These are phyloP conservation scores for Lacerta viridis DNA, from an alignment of 2,797 vertebrate genomes.

Conservation along the genomic window DNA sequence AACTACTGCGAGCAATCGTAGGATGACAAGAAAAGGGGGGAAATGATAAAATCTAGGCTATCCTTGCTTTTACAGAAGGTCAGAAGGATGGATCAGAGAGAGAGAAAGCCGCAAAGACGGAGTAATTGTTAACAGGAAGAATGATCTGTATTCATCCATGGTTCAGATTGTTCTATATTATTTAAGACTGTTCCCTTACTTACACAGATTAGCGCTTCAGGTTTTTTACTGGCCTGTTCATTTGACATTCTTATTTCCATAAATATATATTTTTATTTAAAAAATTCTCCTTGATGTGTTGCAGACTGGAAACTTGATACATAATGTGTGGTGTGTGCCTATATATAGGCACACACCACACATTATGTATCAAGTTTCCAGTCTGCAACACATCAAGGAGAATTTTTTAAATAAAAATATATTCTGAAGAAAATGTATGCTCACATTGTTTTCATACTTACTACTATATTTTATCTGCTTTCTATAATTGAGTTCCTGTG, in stretches of 20 bases:
- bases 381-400: not conserved
- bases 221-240: not conserved
- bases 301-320: not conserved
- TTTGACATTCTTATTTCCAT: constrained; percentile 14
- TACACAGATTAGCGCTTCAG: not conserved
- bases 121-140: not conserved
- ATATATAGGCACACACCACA: not conserved
- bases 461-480: not conserved
- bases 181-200: not conserved
- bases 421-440: not conserved
- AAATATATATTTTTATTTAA: not conserved
- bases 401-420: not conserved
- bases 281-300: constrained; percentile 1
- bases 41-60: not conserved
- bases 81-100: not conserved
- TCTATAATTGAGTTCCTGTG: not conserved
- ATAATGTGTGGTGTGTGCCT: not conserved
- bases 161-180: constrained; percentile 2
- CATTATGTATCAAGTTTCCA: not conserved
- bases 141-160: not conserved
- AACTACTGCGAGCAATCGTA: not conserved
- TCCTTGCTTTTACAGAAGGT: not conserved
- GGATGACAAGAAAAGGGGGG: not conserved
- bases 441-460: not conserved
- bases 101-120: not conserved